Conservation (phyloP, 2,888 invertebrate genomes). For the Parelbella ahira region DNA sequence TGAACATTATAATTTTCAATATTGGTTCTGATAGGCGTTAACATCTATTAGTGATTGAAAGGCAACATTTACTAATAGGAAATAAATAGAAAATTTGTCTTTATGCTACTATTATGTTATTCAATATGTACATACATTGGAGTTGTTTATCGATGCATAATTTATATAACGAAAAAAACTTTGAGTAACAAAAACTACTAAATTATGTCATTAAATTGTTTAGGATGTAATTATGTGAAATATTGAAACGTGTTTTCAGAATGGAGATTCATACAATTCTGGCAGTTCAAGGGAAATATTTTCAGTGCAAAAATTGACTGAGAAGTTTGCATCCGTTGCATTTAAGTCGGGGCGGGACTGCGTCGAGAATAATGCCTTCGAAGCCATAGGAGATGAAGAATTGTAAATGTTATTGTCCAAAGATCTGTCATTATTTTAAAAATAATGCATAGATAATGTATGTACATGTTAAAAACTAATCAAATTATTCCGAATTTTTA, state of each 20-base stretch:
- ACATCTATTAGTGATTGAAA: no score
- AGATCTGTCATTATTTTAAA: slow-evolving; percentile 32
- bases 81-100: no score
- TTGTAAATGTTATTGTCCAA: slow-evolving; percentile 70
- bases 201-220: no score
- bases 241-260: slow-evolving; percentile 63
- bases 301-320: slow-evolving; percentile 87
- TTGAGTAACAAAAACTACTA: no score
- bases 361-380: slow-evolving; percentile 95
- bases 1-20: no score
- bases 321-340: slow-evolving; percentile 85
- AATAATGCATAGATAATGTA: slow-evolving; percentile 23
- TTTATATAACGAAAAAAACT: no score
- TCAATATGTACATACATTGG: no score
- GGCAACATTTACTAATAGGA: no score
- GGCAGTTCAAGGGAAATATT: slow-evolving; percentile 83
- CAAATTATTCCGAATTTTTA: slow-evolving; percentile 25
- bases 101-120: no score
- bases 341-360: slow-evolving; percentile 86
- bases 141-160: no score
- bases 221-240: no score
- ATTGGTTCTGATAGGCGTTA: no score
- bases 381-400: slow-evolving; percentile 97
- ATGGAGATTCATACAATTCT: slow-evolving; percentile 76
- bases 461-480: slow-evolving; percentile 26